A percentile compares a stretch with the other conserved stretches of the same genome.
Conservation (phyloP, 64 coral and sea anemone genomes). For the Pocillopora damicornis region DNA sequence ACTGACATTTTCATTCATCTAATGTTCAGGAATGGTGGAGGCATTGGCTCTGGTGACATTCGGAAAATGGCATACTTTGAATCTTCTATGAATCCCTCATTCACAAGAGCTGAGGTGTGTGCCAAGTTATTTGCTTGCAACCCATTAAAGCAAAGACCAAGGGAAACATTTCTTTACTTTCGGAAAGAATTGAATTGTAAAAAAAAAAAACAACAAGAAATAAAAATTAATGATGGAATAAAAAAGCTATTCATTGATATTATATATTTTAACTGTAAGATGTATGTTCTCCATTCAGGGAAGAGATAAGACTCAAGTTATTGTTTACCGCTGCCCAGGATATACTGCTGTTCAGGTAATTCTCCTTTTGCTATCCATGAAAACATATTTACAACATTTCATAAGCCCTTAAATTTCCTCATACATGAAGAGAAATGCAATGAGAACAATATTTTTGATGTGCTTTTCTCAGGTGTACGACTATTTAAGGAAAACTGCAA, state of each 20-base stretch:
- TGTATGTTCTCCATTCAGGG: constrained; percentile 17
- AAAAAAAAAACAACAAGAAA: no score
- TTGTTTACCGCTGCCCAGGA: constrained; percentile 88
- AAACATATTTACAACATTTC: background rate
- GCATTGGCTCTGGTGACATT: constrained; percentile 79
- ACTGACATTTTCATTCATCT: background rate
- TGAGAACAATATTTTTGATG: background rate
- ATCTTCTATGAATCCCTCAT: constrained; percentile 62
- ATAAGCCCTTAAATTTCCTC: background rate
- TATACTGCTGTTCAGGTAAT: constrained; percentile 94
- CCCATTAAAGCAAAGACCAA: background rate
- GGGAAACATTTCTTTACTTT: no score
- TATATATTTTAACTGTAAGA: background rate
- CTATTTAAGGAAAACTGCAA: constrained; percentile 75
- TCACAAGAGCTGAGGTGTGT: background rate
- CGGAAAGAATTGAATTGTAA: no score
- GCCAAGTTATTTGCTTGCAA: background rate
- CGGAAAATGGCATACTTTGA: constrained; percentile 96
- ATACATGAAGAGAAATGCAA: background rate
- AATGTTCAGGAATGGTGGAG: constrained; percentile 68
- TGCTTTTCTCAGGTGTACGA: constrained; percentile 69
- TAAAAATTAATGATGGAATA: no score
- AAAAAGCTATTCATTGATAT: no score
- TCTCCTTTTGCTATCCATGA: background rate
- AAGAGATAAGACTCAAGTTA: constrained; percentile 81